Evolutionary conservation across 35 echinoderm and acorn worm species (phyloP).

Genomic region (Anneissia japonica): DNA sequence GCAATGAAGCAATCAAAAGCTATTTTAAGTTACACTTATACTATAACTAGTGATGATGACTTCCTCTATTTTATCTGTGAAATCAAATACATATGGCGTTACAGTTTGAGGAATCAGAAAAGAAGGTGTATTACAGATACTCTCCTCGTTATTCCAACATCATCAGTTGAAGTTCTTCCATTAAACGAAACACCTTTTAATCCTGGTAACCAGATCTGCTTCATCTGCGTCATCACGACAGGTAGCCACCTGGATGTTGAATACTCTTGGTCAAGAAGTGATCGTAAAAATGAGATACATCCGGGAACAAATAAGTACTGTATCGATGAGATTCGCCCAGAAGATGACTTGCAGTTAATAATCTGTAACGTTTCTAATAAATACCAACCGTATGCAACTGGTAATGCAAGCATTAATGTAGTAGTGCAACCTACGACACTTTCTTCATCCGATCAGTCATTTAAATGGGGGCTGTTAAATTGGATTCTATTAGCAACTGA

Average conservation of each 20-base stretch:
- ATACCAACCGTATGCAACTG: not conserved
- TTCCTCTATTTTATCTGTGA: not conserved
- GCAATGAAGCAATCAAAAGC: not conserved
- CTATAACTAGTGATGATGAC: not conserved
- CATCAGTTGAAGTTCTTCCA: not conserved
- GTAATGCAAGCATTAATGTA: not conserved
- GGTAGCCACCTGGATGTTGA: not conserved
- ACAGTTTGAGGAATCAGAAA: not conserved
- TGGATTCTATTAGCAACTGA: not conserved
- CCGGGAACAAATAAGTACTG: not conserved
- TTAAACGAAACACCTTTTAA: not conserved
- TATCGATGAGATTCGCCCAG: not conserved
- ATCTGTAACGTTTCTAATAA: not conserved
- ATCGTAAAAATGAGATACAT: not conserved
- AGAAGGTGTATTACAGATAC: not conserved
- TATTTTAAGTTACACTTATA: not conserved
- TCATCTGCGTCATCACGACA: not conserved
- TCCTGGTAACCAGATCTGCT: not conserved
- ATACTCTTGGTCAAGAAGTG: not conserved
- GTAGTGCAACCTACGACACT: not conserved
- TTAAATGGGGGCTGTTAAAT: not conserved
- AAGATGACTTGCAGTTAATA: not conserved
- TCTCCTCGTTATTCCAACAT: not conserved
- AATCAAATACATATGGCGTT: no score
- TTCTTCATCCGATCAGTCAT: not conserved